Percentiles rank a stretch among this genome's conserved stretches.
Evolutionary conservation across 1,140 invertebrate genomes (phyloP).

Genomic region (Phymorhynchus buccinoides): DNA sequence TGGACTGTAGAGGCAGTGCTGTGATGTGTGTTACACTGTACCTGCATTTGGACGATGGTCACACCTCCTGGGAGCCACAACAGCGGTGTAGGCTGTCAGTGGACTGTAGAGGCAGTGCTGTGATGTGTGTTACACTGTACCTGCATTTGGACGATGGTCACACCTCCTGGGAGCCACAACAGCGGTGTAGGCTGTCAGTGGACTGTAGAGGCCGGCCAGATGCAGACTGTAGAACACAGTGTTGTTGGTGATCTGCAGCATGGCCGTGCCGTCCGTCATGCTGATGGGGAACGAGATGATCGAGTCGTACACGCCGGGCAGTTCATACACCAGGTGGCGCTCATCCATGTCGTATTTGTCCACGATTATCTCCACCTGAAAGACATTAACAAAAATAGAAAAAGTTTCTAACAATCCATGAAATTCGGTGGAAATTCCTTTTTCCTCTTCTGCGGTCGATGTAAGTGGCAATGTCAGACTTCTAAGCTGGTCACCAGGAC

Average conservation of each 20-base stretch:
- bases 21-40: too few species aligned
- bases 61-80: background rate
- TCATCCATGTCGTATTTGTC: conserved; percentile 79
- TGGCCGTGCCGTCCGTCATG: conserved; percentile 56
- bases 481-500: too few species aligned
- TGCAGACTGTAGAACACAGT: conserved; percentile 62
- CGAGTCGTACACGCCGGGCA: conserved; percentile 74
- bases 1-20: too few species aligned
- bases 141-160: conserved; percentile 38
- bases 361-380: conserved; percentile 78
- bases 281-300: conserved; percentile 65
- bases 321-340: conserved; percentile 75
- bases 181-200: conserved; percentile 59
- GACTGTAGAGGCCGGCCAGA: conserved; percentile 54
- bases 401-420: too few species aligned
- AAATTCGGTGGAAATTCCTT: too few species aligned
- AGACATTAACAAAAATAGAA: too few species aligned
- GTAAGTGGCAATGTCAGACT: too few species aligned
- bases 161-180: conserved; percentile 54
- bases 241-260: conserved; percentile 56
- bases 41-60: too few species aligned
- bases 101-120: too few species aligned
- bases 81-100: background rate
- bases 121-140: conserved; percentile 34
- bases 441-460: too few species aligned